Base-by-base conservation (phyloP, 2,888 invertebrate genomes). In the Drosophila acutilabella region DNA sequence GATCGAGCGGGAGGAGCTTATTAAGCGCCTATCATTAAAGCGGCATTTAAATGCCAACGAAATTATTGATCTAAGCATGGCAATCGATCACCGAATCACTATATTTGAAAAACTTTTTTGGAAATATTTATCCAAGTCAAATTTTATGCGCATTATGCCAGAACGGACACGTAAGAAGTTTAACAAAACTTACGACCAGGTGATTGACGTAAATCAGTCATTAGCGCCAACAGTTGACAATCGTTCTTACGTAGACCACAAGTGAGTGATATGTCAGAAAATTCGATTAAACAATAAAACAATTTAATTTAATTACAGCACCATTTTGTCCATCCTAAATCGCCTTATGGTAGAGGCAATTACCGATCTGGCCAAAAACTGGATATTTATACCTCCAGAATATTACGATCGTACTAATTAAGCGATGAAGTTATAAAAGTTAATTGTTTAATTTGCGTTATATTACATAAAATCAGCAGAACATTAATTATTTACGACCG, bases 91-190 rank as follows among this genome's bases (percentile, higher is more conserved):
- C 41, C 81, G 85, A 0, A 59, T 71, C 0, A 90, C 91, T 4
- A 88, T 91, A 16, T 91, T 91, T 53, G 90, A 91, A 64, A 90
- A 90, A 69, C 81, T 91, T 30, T 91, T 89, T 73, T 91, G 90
- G 90, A 89, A 90, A 33, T 86, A 89, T 62, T 70, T 91, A 4
- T 83, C 90, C 8, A 83, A 89, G 57, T 88, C 90, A 2, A 82
- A 76, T 58, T 85, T 85, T 45, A 89, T 89, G 90, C 89, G 90
- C 45, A 78, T 84, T 14, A 56, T 48, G 4, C 18, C 74, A 20
- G 73, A 82, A 10, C 77, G 72, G 3, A 58, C 74, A 18, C 80
- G 76, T 4, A 66, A 59, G 11, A 81, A 72, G 38, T 47, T 44
- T 3, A 74, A 60, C 42, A 77, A 65, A 40, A 77, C 74, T 33